Conservation (phyloP, 2,888 invertebrate species). For the Latrodectus hesperus region DNA sequence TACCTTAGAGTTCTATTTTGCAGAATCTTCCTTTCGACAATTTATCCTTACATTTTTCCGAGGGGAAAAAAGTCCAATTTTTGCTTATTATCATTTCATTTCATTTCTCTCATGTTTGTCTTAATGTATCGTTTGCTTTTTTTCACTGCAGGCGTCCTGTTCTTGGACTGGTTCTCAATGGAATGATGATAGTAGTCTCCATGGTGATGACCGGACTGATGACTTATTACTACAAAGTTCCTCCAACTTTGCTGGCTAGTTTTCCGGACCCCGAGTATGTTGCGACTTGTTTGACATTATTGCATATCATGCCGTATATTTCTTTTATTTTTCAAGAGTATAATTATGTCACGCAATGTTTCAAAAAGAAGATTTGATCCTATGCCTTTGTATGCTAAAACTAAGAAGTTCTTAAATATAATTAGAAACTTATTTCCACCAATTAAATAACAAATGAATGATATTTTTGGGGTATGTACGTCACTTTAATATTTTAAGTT, state of each 20-base stretch:
- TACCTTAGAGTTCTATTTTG: too few species aligned
- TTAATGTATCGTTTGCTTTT: neutral
- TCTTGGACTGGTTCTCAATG: constrained; percentile 56
- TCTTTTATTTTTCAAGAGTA: neutral
- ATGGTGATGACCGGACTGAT: constrained; percentile 64
- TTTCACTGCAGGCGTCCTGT: constrained; percentile 36
- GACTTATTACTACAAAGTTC: constrained; percentile 60
- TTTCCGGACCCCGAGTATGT: constrained; percentile 65
- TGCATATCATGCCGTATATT: neutral
- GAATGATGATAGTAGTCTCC: constrained; percentile 56
- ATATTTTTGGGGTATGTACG: too few species aligned
- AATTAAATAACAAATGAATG: too few species aligned
- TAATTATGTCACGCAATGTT: neutral
- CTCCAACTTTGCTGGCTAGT: constrained; percentile 61
- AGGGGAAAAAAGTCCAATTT: too few species aligned
- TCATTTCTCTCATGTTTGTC: neutral
- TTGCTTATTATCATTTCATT: neutral
- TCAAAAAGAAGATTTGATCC: neutral
- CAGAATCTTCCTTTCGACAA: too few species aligned
- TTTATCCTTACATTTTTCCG: too few species aligned
- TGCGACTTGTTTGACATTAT: neutral
- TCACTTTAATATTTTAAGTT: too few species aligned
- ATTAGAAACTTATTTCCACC: too few species aligned
- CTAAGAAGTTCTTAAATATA: too few species aligned
- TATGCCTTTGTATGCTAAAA: too few species aligned